phyloP scores from a whole-genome alignment of 2,113 vertebrate species.

The Labeo catla region DNA sequence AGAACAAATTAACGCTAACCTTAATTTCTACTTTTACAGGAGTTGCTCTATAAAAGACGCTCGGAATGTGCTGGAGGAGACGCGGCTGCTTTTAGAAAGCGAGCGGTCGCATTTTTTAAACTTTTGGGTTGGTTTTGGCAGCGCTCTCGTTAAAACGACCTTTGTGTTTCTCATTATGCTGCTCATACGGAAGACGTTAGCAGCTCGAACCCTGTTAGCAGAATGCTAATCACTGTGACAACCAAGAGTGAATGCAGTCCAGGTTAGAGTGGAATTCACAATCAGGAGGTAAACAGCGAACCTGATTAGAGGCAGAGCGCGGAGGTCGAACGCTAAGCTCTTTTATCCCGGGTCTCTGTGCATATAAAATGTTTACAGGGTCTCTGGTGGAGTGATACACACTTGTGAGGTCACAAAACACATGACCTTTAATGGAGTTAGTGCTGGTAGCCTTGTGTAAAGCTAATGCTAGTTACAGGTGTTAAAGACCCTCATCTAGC shows the following conservation, averaged over 20 bases:
- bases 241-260: constrained; percentile 60
- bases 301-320: background rate
- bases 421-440: constrained; percentile 58
- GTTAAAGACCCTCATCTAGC: constrained; percentile 5
- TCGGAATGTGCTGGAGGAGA: constrained; percentile 40
- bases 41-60: constrained; percentile 51
- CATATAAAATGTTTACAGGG: background rate
- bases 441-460: constrained; percentile 57
- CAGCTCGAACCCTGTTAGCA: constrained; percentile 60
- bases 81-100: constrained; percentile 33
- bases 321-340: constrained; percentile 3
- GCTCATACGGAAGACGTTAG: constrained; percentile 65
- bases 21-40: constrained; percentile 62
- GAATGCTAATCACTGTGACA: constrained; percentile 66
- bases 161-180: constrained; percentile 70
- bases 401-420: constrained; percentile 37
- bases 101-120: constrained; percentile 60
- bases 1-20: constrained; percentile 63
- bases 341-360: background rate
- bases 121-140: constrained; percentile 64
- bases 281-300: constrained; percentile 14
- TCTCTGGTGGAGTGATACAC: constrained; percentile 1
- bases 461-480: constrained; percentile 38
- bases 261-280: constrained; percentile 45
- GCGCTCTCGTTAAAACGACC: constrained; percentile 57